phyloP scores from a whole-genome alignment of 1,140 invertebrate genomes.

The Phymorhynchus buccinoides region DNA sequence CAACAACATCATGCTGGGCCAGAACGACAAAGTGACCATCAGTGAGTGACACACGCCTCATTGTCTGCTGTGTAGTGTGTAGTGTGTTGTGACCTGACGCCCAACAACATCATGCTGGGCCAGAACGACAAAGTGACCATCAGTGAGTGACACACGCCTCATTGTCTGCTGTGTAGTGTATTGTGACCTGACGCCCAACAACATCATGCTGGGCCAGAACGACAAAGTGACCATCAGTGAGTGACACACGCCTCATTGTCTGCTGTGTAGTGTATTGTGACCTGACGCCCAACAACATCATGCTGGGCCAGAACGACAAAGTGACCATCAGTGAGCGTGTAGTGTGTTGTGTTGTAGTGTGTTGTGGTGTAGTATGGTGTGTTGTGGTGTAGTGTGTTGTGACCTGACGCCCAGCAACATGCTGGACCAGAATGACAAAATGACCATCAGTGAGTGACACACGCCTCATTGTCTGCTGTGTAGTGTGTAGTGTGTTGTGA shows the following conservation, averaged over 20 bases:
- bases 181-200: constrained; percentile 73
- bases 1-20: constrained; percentile 74
- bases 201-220: constrained; percentile 74
- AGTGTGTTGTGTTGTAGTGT: too few species aligned
- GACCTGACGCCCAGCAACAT: too few species aligned
- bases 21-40: constrained; percentile 74
- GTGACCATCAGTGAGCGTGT: too few species aligned
- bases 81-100: constrained; percentile 72
- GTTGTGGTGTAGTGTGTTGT: too few species aligned
- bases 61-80: constrained; percentile 69
- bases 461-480: background rate
- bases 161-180: constrained; percentile 66
- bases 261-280: constrained; percentile 73
- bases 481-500: constrained; percentile 73
- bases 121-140: constrained; percentile 74
- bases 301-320: constrained; percentile 73
- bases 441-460: constrained; percentile 72
- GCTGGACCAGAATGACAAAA: too few species aligned
- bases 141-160: constrained; percentile 66
- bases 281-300: constrained; percentile 74
- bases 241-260: too few species aligned
- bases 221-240: constrained; percentile 75
- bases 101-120: constrained; percentile 75
- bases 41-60: constrained; percentile 66
- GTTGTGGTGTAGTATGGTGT: too few species aligned